Evolutionary conservation across 2,113 vertebrate species (phyloP).

Genomic region (Microtus pennsylvanicus): DNA sequence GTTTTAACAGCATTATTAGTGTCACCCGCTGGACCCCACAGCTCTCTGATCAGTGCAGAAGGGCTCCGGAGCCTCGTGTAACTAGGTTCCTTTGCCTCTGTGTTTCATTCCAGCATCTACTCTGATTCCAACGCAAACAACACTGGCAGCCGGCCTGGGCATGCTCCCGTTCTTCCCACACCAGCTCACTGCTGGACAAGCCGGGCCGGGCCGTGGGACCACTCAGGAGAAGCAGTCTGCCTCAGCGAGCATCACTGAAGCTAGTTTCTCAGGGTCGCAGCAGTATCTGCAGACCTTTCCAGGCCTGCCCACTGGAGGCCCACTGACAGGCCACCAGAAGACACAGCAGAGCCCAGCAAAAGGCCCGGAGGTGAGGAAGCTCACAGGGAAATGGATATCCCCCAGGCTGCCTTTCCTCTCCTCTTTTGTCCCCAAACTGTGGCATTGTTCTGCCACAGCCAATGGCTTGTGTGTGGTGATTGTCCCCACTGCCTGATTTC

Average conservation of each 20-base stretch:
- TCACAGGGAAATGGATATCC: accelerated
- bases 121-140: conserved; percentile 81
- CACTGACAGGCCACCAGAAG: conserved; percentile 81
- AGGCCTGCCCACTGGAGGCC: conserved; percentile 83
- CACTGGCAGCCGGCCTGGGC: conserved; percentile 86
- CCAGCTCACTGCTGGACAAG: conserved; percentile 83
- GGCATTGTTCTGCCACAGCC: not conserved
- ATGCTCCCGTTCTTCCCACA: conserved; percentile 90
- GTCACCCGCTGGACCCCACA: not conserved
- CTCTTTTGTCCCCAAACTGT: not conserved
- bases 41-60: not conserved
- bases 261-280: conserved; percentile 84
- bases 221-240: conserved; percentile 87
- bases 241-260: conserved; percentile 77
- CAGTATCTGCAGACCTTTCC: conserved; percentile 87
- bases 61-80: conserved; percentile 25
- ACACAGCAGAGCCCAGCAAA: conserved; percentile 80
- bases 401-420: not conserved
- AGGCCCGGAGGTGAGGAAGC: conserved; percentile 86
- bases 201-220: conserved; percentile 80
- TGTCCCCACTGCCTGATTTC: not conserved
- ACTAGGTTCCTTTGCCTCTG: conserved; percentile 74
- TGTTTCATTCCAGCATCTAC: conserved; percentile 86
- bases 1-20: not conserved
- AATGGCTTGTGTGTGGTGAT: not conserved